A percentile compares a stretch with the other conserved stretches of the same genome.
These are phyloP conservation scores for Epizoanthus fatuus DNA, from an alignment of 92 coral and sea anemone species.

Conservation along the genomic window DNA sequence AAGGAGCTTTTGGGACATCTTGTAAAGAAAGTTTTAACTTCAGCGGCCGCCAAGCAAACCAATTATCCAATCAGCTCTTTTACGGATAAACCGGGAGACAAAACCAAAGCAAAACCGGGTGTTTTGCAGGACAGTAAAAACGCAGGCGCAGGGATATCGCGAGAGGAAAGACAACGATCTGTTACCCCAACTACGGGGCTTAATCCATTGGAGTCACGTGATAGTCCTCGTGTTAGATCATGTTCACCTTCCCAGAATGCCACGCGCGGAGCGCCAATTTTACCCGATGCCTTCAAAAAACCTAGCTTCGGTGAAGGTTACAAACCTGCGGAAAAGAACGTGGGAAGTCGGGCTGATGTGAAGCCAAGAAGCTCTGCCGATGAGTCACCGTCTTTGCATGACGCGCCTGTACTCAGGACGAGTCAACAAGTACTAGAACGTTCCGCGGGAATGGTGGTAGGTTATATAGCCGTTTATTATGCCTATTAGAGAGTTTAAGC, in stretches of 20 bases:
- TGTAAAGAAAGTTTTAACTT: conserved; percentile 86
- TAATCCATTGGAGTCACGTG: too few species aligned
- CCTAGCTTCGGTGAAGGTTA: not conserved
- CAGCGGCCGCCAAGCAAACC: conserved; percentile 77
- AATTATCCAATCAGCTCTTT: conserved; percentile 61
- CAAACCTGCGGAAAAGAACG: not conserved
- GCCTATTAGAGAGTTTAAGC: too few species aligned
- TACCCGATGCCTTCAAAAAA: not conserved
- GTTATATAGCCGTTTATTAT: not conserved
- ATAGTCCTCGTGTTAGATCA: not conserved
- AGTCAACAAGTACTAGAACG: not conserved
- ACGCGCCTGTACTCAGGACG: not conserved
- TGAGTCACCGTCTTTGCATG: not conserved
- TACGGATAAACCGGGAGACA: conserved; percentile 36
- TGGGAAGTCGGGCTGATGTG: too few species aligned
- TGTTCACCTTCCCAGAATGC: conserved; percentile 21
- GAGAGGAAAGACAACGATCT: not conserved
- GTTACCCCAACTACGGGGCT: not conserved
- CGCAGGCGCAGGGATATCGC: not conserved
- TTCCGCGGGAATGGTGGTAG: conserved; percentile 1
- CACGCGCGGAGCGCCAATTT: not conserved
- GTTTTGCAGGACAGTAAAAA: not conserved
- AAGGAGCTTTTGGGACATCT: conserved; percentile 87
- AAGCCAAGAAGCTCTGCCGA: not conserved
- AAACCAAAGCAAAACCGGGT: conserved; percentile 2